Conservation (phyloP, 2,113 vertebrate species). For the Steatornis caripensis region DNA sequence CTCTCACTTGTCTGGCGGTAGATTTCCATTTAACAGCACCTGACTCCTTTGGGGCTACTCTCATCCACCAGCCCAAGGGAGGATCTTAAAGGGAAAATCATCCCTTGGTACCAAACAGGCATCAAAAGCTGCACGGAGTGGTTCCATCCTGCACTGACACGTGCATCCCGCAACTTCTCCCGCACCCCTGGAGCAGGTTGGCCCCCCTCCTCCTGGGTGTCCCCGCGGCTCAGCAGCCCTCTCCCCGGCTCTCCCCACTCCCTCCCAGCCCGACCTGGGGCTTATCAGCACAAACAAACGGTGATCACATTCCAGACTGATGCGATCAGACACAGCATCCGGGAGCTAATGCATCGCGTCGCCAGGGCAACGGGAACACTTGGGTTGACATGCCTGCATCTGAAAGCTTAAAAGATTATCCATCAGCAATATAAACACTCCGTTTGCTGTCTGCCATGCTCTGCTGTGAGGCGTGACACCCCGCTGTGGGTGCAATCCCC, state of each 20-base stretch:
- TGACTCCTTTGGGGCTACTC: background rate
- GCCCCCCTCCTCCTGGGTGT: background rate
- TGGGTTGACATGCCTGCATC: background rate
- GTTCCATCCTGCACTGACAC: background rate
- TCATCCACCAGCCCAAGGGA: background rate
- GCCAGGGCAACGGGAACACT: conserved; percentile 17
- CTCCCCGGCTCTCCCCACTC: background rate
- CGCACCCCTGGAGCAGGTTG: background rate
- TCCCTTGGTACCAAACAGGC: background rate
- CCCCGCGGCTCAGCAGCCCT: background rate
- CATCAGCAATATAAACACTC: background rate
- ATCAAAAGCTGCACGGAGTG: fast-evolving
- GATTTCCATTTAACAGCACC: background rate
- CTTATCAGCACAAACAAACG: background rate
- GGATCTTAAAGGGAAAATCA: background rate
- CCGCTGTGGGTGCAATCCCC: background rate
- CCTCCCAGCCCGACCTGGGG: background rate
- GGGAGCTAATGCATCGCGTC: background rate
- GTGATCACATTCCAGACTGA: conserved; percentile 5
- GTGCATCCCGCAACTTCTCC: fast-evolving
- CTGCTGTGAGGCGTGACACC: background rate
- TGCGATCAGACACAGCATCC: conserved; percentile 5
- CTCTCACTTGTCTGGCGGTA: background rate
- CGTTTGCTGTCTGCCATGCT: background rate
- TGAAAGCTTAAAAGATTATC: conserved; percentile 17